Evolutionary conservation across 2,888 invertebrate genomes (phyloP).

Genomic region (Lysandra bellargus): DNA sequence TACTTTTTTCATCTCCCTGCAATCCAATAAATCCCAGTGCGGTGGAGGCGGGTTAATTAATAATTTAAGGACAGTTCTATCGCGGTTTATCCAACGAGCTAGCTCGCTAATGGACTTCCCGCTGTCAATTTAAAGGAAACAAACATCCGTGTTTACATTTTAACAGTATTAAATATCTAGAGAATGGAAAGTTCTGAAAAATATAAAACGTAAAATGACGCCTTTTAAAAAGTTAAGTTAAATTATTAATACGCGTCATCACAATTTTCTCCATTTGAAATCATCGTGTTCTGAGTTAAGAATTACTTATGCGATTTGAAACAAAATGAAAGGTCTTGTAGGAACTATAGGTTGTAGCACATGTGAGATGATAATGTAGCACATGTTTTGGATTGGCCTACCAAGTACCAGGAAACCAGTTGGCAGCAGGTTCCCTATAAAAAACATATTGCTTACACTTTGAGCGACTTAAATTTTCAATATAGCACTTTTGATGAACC

Average conservation of each 20-base stretch:
- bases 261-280: not conserved
- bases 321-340: not conserved
- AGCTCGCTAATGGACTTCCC: conserved; percentile 48
- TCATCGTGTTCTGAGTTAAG: not conserved
- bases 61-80: conserved; percentile 61
- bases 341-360: no score
- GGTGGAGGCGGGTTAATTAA: conserved; percentile 71
- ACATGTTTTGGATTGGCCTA: no score
- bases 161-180: conserved; percentile 13
- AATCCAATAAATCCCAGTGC: conserved; percentile 66
- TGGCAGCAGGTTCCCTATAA: not conserved
- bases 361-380: no score
- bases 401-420: no score
- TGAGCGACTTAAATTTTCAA: conserved; percentile 2
- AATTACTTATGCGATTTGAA: not conserved
- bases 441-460: not conserved
- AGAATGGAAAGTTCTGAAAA: not conserved
- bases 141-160: conserved; percentile 27
- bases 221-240: not conserved
- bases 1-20: conserved; percentile 65
- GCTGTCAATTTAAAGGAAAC: conserved; percentile 47
- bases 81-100: conserved; percentile 36
- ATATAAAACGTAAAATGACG: not conserved
- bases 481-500: conserved; percentile 24
- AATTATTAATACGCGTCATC: not conserved